Percentiles rank a stretch among this genome's conserved stretches.
These are phyloP conservation scores for Trachymyrmex septentrionalis DNA, from an alignment of 1,140 invertebrate genomes.

Conservation along the genomic window DNA sequence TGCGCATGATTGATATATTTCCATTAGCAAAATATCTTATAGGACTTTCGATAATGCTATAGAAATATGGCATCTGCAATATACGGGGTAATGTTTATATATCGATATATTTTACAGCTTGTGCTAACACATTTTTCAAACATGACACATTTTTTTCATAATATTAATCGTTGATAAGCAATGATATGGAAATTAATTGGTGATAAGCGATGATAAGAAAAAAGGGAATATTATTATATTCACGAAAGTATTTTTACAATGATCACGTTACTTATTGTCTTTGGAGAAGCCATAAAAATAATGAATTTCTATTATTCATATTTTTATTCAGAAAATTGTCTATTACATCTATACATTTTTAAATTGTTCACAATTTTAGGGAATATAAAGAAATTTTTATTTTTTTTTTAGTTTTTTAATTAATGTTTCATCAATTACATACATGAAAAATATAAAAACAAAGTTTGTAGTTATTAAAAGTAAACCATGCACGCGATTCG, in stretches of 20 bases:
- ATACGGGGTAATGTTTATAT: conserved; percentile 10
- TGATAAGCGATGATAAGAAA: background rate
- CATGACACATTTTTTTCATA: background rate
- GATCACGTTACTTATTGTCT: background rate
- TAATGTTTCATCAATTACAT: no score
- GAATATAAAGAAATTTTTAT: no score
- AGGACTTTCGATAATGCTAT: conserved; percentile 47
- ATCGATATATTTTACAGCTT: background rate
- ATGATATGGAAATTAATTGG: background rate
- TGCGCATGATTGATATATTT: conserved; percentile 48
- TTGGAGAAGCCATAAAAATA: background rate
- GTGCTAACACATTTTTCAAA: background rate
- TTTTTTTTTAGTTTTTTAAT: no score
- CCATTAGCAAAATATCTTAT: conserved; percentile 34
- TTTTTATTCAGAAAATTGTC: background rate
- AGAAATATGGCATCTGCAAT: conserved; percentile 26
- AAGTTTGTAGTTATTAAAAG: background rate
- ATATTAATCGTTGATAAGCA: background rate
- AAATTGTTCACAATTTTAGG: no score
- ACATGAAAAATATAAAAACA: no score
- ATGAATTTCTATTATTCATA: background rate
- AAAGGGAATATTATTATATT: background rate
- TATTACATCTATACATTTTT: no score
- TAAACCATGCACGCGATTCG: background rate
- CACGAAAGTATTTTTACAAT: background rate